These are phyloP conservation scores for Eidolon dupreanum DNA, from an alignment of 2,797 vertebrate genomes.

Conservation along the genomic window DNA sequence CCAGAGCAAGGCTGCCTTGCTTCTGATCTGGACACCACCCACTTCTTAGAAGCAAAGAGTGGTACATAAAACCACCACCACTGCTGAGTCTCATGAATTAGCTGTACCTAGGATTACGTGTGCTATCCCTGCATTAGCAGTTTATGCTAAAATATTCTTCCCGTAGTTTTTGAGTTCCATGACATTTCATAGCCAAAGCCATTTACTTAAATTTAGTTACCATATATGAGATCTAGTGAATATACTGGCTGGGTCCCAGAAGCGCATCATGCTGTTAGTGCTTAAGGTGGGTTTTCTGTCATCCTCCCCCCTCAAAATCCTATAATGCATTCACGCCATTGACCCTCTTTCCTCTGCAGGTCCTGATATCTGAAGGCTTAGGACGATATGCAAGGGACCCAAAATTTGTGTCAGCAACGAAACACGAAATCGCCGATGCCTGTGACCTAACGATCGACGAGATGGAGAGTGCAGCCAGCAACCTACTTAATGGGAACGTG, in stretches of 20 bases:
- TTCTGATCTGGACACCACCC: fast-evolving
- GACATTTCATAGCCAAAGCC: not conserved
- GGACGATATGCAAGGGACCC: slow-evolving; percentile 98
- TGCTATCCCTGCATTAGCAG: too few relatives aligned
- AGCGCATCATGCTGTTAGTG: not conserved
- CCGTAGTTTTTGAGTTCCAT: not conserved
- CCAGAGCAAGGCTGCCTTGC: not conserved
- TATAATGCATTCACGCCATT: fast-evolving
- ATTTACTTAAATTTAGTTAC: too few relatives aligned
- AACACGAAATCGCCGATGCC: slow-evolving; percentile 98
- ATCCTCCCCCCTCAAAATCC: not conserved
- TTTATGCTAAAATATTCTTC: not conserved
- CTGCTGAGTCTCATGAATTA: not conserved
- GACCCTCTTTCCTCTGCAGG: slow-evolving; percentile 85
- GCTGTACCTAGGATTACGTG: not conserved
- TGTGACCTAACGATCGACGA: slow-evolving; percentile 99
- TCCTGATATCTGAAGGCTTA: slow-evolving; percentile 98
- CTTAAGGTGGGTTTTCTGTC: not conserved
- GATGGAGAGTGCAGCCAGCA: slow-evolving; percentile 99
- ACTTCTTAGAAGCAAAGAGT: not conserved
- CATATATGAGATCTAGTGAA: not conserved
- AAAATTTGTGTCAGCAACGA: slow-evolving; percentile 97
- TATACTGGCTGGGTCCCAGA: not conserved
- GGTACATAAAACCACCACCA: not conserved
- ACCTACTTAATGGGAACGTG: slow-evolving; percentile 93